Evolutionary conservation across 1,140 invertebrate species (phyloP), one percentile per base, ranked within the genome.

Genomic region (Drosophila pruinosa): DNA sequence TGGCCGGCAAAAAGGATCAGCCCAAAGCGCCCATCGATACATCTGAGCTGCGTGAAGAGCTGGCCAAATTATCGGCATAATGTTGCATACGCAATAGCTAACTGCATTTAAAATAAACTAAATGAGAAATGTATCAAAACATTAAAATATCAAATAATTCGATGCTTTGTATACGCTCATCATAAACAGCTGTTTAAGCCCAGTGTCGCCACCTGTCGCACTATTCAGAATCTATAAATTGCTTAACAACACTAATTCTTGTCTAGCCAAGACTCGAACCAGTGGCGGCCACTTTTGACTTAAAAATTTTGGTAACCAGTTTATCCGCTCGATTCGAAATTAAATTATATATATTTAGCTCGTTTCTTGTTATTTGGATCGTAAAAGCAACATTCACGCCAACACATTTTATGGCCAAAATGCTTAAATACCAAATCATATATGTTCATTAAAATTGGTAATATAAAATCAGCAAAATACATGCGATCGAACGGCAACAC

Each of bases 371-470:
- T 53, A 24, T 59, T 61, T 41, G 39, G 47, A 26, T 80, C 79
- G 54, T 88, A 72, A 86, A 82, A 78, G n/a, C n/a, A 53, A 58
- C 75, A 75, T 62, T 7, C 36, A 70, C 41, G 79, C 52, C 53
- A 88, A 69, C 71, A 79, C 62, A 34, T 82, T 88, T 85, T 64
- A 85, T 74, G 39, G 70, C 68, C 67, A 69, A 73, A 75, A 80
- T 61, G 45, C 76, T 78, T 63, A 81, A 81, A 81, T 77, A 73
- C 48, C 73, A 80, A 78, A 86, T 88, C 77, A 34, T 64, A 53
- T 63, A 77, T 73, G 86, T 80, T 86, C 77, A 75, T 86, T 81
- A 86, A 78, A 86, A 75, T 86, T 81, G 64, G 59, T 54, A 77
- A 72, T 76, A 74, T 63, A 79, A 61, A 78, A 70, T 58, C 58